Percentiles rank a stretch among this genome's conserved stretches.
Conservation (phyloP, 1,140 invertebrate genomes). For the Diorhabda sublineata region DNA sequence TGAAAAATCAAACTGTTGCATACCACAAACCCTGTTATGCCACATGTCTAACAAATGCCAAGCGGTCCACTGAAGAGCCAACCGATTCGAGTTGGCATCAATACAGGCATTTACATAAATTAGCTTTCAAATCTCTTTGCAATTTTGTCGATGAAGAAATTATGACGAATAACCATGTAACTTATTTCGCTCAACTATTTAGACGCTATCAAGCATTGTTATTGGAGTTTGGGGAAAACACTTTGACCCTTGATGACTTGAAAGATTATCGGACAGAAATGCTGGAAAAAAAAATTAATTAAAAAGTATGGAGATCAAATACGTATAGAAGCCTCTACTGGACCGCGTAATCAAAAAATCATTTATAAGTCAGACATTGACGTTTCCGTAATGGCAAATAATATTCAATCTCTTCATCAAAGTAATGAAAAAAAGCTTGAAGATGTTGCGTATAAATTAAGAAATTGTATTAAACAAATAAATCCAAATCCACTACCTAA, state of each 20-base stretch:
- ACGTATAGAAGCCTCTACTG: not conserved
- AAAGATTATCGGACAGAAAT: not conserved
- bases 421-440: constrained; percentile 33
- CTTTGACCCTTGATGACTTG: not conserved
- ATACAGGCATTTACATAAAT: constrained; percentile 6
- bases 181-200: constrained; percentile 19
- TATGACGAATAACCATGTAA: constrained; percentile 20
- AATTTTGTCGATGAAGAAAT: constrained; percentile 20
- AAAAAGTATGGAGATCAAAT: not conserved
- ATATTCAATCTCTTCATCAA: constrained; percentile 31
- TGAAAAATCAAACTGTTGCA: not conserved
- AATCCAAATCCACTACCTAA: constrained; percentile 27
- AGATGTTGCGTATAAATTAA: constrained; percentile 39
- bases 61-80: not conserved
- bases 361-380: constrained; percentile 4
- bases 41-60: not conserved
- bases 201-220: constrained; percentile 7
- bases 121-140: constrained; percentile 8
- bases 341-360: not conserved
- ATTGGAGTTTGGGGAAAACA: not conserved
- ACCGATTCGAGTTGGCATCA: not conserved
- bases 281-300: not conserved
- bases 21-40: constrained; percentile 5
- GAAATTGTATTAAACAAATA: constrained; percentile 37
- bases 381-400: constrained; percentile 23